Percentiles rank a stretch among this genome's conserved stretches.
phyloP scores from a whole-genome alignment of 1,140 invertebrate species.

The Battus philenor region DNA sequence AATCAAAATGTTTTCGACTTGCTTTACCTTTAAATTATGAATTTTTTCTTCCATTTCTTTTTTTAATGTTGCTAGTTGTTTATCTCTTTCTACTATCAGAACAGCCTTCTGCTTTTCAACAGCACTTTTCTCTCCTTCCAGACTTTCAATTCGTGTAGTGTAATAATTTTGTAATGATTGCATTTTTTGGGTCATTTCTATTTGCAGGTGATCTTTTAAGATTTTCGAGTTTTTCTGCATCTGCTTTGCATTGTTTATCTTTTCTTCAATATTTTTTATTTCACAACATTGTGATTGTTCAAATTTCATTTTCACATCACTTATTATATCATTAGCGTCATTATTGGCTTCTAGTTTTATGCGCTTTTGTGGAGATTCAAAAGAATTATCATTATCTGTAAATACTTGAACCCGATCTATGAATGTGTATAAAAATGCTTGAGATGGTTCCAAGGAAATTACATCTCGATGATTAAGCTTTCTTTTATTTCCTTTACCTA shows the following conservation, averaged over 20 bases:
- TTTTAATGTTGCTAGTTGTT: constrained; percentile 62
- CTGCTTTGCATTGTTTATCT: constrained; percentile 56
- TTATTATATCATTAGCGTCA: constrained; percentile 44
- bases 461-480: constrained; percentile 65
- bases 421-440: constrained; percentile 72
- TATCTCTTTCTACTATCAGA: constrained; percentile 57
- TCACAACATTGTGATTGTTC: constrained; percentile 65
- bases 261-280: constrained; percentile 59
- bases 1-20: no score
- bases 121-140: constrained; percentile 66
- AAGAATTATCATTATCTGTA: neutral
- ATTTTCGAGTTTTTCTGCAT: constrained; percentile 42
- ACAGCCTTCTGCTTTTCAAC: constrained; percentile 60
- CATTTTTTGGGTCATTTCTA: constrained; percentile 58
- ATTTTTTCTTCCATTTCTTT: constrained; percentile 66
- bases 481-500: constrained; percentile 46
- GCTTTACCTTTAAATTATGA: constrained; percentile 49
- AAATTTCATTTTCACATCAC: constrained; percentile 73
- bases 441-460: constrained; percentile 62
- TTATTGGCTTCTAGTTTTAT: constrained; percentile 44
- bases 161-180: constrained; percentile 65
- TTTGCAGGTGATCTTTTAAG: constrained; percentile 44
- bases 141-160: constrained; percentile 67
- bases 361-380: constrained; percentile 44
- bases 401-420: constrained; percentile 11